Evolutionary conservation across 2,888 invertebrate genomes (phyloP).

Genomic region (Stenotaenia linearis): DNA sequence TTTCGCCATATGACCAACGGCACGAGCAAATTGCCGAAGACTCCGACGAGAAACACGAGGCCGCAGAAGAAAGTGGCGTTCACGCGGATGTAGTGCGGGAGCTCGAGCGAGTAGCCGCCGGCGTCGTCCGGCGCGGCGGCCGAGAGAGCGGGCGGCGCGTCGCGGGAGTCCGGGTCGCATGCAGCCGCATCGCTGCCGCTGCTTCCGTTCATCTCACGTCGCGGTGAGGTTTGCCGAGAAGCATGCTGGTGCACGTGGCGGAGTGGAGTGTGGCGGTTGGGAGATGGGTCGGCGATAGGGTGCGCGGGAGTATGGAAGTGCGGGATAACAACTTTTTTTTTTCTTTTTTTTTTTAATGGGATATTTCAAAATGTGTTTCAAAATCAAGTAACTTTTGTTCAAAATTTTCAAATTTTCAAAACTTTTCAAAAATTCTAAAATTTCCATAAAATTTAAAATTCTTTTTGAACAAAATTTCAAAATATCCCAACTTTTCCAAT

Average conservation of each 20-base stretch:
- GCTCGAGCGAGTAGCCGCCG: constrained; percentile 43
- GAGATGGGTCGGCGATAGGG: background rate
- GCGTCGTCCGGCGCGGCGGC: background rate
- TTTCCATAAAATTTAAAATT: no score
- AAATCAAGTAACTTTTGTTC: no score
- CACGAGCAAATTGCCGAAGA: constrained; percentile 88
- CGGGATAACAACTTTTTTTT: background rate
- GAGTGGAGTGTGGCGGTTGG: background rate
- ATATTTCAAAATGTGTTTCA: no score
- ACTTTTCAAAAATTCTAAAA: no score
- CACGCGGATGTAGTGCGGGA: constrained; percentile 79
- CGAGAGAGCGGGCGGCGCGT: background rate
- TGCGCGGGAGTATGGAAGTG: background rate
- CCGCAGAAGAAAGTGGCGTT: constrained; percentile 84
- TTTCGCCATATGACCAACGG: constrained; percentile 86
- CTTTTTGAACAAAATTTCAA: no score
- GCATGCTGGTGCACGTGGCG: background rate
- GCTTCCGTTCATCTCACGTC: constrained; percentile 24
- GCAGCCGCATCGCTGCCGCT: background rate
- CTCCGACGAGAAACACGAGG: constrained; percentile 80
- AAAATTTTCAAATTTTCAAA: no score
- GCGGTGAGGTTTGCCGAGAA: background rate
- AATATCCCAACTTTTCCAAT: no score
- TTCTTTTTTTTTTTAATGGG: no score
- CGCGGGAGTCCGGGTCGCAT: background rate